A percentile compares a stretch with the other conserved stretches of the same genome.
Evolutionary conservation across 2,797 vertebrate genomes (phyloP).

Genomic region (Falco novaeseelandiae): DNA sequence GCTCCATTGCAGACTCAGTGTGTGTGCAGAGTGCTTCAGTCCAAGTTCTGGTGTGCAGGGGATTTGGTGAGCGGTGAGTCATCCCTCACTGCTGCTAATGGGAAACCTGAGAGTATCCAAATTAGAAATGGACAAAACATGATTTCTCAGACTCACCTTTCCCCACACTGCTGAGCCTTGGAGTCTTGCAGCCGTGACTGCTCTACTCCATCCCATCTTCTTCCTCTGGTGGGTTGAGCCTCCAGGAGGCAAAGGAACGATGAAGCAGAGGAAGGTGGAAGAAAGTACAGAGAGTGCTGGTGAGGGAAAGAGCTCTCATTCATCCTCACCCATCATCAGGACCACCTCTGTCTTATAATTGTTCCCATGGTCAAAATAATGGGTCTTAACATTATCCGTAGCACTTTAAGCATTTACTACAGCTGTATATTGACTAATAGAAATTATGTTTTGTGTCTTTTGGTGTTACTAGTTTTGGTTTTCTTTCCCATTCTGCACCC

Average conservation of each 20-base stretch:
- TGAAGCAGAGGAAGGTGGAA: background rate
- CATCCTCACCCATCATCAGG: background rate
- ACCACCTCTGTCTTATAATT: background rate
- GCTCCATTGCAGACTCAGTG: accelerated
- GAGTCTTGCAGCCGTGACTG: background rate
- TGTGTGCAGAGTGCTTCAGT: background rate
- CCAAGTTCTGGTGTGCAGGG: background rate
- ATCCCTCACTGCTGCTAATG: background rate
- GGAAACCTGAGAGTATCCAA: background rate
- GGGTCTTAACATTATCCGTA: background rate
- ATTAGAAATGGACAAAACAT: background rate
- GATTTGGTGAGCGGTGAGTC: background rate
- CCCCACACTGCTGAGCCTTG: accelerated
- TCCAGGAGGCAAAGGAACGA: background rate
- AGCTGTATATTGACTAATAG: background rate
- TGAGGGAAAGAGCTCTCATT: background rate
- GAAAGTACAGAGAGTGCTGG: background rate
- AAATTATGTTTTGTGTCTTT: background rate
- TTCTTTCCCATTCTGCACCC: background rate
- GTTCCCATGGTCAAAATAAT: background rate
- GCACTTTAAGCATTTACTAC: background rate
- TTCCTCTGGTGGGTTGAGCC: background rate
- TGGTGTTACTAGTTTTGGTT: background rate
- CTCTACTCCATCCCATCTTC: background rate
- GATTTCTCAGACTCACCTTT: background rate